Evolutionary conservation across 2,797 vertebrate species (phyloP).

Genomic region (Tiaroga cobitis): DNA sequence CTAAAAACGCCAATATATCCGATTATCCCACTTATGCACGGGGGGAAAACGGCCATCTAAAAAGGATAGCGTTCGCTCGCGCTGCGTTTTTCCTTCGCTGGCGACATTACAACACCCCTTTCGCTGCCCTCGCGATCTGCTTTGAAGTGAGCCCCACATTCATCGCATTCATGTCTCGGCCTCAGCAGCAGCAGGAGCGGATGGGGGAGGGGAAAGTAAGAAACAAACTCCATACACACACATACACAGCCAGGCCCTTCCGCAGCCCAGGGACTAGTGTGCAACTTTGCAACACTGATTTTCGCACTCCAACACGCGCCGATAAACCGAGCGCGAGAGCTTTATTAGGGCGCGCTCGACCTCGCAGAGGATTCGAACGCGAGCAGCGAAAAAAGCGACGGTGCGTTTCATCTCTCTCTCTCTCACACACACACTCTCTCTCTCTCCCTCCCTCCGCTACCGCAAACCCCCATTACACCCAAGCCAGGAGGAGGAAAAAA

Average conservation of each 20-base stretch:
- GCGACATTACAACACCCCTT: constrained; percentile 64
- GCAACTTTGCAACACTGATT: constrained; percentile 82
- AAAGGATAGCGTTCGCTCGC: constrained; percentile 34
- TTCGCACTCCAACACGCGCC: constrained; percentile 56
- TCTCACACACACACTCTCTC: neutral
- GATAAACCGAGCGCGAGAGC: constrained; percentile 53
- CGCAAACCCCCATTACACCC: constrained; percentile 71
- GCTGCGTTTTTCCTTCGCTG: constrained; percentile 49
- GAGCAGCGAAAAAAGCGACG: constrained; percentile 66
- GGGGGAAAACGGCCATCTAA: neutral
- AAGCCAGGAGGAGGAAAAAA: constrained; percentile 67
- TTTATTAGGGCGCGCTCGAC: constrained; percentile 41
- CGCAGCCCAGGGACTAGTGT: constrained; percentile 78
- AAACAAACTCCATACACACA: constrained; percentile 78
- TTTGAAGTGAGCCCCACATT: constrained; percentile 78
- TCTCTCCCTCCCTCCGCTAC: constrained; percentile 61
- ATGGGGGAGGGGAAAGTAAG: constrained; percentile 82
- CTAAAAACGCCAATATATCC: constrained; percentile 1
- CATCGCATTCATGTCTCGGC: constrained; percentile 81
- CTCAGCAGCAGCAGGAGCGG: constrained; percentile 72
- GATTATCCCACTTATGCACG: neutral
- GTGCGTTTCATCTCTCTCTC: constrained; percentile 65
- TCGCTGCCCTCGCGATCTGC: constrained; percentile 63
- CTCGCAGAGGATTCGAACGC: constrained; percentile 55
- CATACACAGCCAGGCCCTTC: constrained; percentile 75